phyloP scores from a whole-genome alignment of 1,140 invertebrate genomes.

The Leguminivora glycinivorella region DNA sequence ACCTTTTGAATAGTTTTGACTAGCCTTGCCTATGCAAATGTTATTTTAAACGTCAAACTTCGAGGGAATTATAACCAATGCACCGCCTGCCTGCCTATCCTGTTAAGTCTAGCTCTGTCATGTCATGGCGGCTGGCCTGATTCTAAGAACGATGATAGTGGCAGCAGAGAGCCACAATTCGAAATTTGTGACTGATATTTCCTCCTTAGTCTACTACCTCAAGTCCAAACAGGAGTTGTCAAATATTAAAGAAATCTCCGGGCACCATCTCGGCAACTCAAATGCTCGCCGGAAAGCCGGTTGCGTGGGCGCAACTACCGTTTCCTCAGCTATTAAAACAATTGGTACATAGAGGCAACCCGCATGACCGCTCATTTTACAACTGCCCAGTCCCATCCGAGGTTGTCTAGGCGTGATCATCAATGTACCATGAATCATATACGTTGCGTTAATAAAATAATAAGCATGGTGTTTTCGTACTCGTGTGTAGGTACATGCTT shows the following conservation, averaged over 20 bases:
- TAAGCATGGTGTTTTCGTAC: neutral
- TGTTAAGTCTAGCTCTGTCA: no score
- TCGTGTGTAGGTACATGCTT: no score
- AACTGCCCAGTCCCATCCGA: neutral
- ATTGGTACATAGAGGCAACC: slow-evolving; percentile 24
- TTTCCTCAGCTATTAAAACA: slow-evolving; percentile 28
- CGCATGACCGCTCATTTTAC: slow-evolving; percentile 12
- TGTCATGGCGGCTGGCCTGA: no score
- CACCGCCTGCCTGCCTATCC: no score
- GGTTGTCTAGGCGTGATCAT: slow-evolving; percentile 14
- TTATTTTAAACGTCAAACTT: no score
- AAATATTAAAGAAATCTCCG: neutral
- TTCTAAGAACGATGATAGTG: no score
- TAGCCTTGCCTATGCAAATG: no score
- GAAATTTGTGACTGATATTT: no score
- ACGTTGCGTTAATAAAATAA: neutral
- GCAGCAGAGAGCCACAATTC: no score
- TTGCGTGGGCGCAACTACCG: slow-evolving; percentile 6
- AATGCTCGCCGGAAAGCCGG: slow-evolving; percentile 1
- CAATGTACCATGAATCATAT: neutral
- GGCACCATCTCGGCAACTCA: neutral
- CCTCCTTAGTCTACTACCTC: no score
- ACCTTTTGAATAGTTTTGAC: no score
- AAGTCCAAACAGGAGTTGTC: neutral
- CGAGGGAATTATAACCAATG: no score